These are phyloP conservation scores for Armadillidium nasatum DNA, from an alignment of 1,140 invertebrate genomes.

Conservation along the genomic window DNA sequence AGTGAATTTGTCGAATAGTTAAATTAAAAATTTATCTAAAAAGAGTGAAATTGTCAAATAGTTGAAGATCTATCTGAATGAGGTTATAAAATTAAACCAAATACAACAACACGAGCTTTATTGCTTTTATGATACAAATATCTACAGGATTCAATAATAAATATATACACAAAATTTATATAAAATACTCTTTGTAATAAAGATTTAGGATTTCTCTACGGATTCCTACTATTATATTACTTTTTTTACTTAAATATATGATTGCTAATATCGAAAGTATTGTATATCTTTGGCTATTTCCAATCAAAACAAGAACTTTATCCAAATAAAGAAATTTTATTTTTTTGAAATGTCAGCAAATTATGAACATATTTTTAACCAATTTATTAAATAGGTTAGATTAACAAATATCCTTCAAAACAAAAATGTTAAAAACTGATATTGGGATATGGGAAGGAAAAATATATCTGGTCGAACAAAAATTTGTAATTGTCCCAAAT, in stretches of 20 bases:
- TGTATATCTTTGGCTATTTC: slow-evolving; percentile 7
- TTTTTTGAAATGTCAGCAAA: not conserved
- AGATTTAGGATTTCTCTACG: not conserved
- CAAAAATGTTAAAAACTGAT: not conserved
- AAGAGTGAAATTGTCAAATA: too few species aligned
- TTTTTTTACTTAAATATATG: not conserved
- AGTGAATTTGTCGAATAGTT: too few species aligned
- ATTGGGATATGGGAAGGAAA: not conserved
- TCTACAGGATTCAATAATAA: slow-evolving; percentile 4
- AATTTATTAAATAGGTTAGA: not conserved
- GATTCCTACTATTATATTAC: not conserved
- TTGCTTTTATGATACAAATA: slow-evolving; percentile 10
- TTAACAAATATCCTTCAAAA: not conserved
- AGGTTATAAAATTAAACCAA: too few species aligned
- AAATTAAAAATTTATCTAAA: too few species aligned
- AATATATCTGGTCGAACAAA: not conserved
- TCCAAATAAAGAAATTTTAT: not conserved
- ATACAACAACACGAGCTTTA: not conserved
- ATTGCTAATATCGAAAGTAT: slow-evolving; percentile 2
- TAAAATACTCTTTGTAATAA: not conserved
- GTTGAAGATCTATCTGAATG: too few species aligned
- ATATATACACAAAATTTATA: slow-evolving; percentile 10
- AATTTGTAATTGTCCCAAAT: not conserved
- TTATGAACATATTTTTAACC: not conserved
- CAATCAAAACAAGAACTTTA: too few species aligned